phyloP scores from a whole-genome alignment of 2,888 invertebrate genomes.

The Drosophila prolongata region DNA sequence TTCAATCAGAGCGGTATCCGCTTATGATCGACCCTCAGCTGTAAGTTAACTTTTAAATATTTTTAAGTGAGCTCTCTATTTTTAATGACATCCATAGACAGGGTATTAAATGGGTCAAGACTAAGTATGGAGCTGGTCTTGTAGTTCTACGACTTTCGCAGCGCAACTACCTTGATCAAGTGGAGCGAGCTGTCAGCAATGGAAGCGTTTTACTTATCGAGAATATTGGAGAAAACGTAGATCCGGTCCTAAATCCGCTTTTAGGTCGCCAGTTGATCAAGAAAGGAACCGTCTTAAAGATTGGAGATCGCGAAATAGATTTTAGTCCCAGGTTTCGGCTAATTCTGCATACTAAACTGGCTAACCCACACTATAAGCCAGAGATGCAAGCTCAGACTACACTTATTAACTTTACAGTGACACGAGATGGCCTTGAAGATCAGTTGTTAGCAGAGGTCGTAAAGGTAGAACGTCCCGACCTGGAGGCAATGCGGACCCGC shows the following conservation, averaged over 20 bases:
- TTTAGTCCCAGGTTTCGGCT: constrained; percentile 92
- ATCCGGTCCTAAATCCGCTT: constrained; percentile 95
- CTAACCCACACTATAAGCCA: constrained; percentile 98
- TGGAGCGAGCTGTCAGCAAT: constrained; percentile 90
- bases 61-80: neutral
- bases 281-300: constrained; percentile 92
- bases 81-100: constrained; percentile 85
- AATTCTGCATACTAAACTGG: constrained; percentile 95
- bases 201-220: constrained; percentile 93
- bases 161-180: constrained; percentile 92
- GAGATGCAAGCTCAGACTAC: constrained; percentile 99
- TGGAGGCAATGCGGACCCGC: constrained; percentile 92
- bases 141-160: constrained; percentile 91
- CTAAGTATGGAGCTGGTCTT: constrained; percentile 90
- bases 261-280: constrained; percentile 94
- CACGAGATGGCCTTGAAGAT: constrained; percentile 96
- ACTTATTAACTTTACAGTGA: constrained; percentile 97
- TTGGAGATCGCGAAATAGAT: constrained; percentile 97
- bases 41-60: constrained; percentile 80
- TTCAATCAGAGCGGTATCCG: constrained; percentile 96
- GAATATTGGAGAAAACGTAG: constrained; percentile 94
- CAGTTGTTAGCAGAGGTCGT: constrained; percentile 97
- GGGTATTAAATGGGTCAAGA: constrained; percentile 98
- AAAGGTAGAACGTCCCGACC: constrained; percentile 95
- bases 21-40: constrained; percentile 97